Conservation (phyloP, 2,888 invertebrate genomes). For the Argyresthia goedartella region DNA sequence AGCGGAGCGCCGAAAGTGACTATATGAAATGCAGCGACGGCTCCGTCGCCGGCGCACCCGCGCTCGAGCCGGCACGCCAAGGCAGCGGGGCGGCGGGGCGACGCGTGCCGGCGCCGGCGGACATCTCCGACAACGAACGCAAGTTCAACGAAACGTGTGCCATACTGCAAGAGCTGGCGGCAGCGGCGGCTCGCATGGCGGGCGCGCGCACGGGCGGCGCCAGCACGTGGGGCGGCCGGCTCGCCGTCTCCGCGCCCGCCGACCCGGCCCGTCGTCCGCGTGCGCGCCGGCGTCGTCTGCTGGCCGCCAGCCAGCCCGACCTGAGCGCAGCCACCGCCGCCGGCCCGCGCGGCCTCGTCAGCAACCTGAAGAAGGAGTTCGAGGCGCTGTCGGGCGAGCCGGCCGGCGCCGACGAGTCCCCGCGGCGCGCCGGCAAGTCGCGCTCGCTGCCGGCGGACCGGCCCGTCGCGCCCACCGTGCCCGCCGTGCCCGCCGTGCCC, state of each 20-base stretch:
- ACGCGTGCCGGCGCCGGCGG: conserved; percentile 15
- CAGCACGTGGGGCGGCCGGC: conserved; percentile 61
- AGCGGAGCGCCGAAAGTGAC: conserved; percentile 75
- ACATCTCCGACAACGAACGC: conserved; percentile 44
- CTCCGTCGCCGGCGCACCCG: conserved; percentile 80
- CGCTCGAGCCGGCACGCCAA: no score
- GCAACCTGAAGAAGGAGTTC: conserved; percentile 89
- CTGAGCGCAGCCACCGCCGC: conserved; percentile 22
- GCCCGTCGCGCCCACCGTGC: conserved; percentile 22
- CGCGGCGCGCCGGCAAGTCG: conserved; percentile 22
- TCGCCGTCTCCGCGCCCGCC: conserved; percentile 75
- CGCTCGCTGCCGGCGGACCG: no score
- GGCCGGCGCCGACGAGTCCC: conserved; percentile 10
- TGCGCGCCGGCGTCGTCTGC: conserved; percentile 45
- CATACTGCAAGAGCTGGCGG: conserved; percentile 70
- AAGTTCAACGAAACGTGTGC: conserved; percentile 70
- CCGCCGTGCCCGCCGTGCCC: no score
- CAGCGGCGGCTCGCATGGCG: conserved; percentile 47
- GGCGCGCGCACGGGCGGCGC: no score
- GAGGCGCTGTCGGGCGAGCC: conserved; percentile 80
- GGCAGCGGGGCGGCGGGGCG: conserved; percentile 58
- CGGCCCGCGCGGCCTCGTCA: conserved; percentile 78
- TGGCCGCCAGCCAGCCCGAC: conserved; percentile 52
- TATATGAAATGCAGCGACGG: conserved; percentile 36
- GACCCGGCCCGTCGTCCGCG: conserved; percentile 54